These are phyloP conservation scores for Motacilla alba DNA, from an alignment of 2,113 vertebrate genomes.

Conservation along the genomic window DNA sequence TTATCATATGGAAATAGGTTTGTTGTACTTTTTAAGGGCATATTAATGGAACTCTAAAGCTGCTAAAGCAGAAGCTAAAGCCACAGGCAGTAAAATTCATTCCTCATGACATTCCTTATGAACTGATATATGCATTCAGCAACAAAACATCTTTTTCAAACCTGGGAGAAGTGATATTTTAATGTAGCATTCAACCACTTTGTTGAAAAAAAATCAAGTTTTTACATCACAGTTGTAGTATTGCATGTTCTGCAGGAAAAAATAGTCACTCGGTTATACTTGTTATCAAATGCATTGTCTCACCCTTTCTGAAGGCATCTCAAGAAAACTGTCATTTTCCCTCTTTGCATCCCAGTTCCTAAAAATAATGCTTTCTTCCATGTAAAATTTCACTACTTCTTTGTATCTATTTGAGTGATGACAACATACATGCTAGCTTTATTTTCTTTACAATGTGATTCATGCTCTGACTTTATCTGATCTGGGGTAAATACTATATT, in stretches of 20 bases:
- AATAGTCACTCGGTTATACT: neutral
- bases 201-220: neutral
- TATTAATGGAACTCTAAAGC: constrained; percentile 21
- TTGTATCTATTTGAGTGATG: neutral
- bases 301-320: neutral
- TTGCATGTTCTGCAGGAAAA: neutral
- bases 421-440: neutral
- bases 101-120: neutral
- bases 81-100: constrained; percentile 18
- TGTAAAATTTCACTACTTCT: neutral
- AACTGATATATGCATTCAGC: neutral
- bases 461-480: neutral
- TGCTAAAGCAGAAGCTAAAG: constrained; percentile 8
- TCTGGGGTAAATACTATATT: neutral
- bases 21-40: neutral
- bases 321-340: neutral
- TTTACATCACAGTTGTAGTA: neutral
- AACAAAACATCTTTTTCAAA: neutral
- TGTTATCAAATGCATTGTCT: neutral
- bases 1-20: constrained; percentile 47
- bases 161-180: neutral
- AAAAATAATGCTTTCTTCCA: neutral
- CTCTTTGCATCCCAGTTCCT: neutral
- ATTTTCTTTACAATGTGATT: neutral
- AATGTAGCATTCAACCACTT: neutral